A percentile compares a stretch with the other conserved stretches of the same genome.
These are phyloP conservation scores for Drosophila ficusphila DNA, from an alignment of 1,140 invertebrate genomes.

Conservation along the genomic window DNA sequence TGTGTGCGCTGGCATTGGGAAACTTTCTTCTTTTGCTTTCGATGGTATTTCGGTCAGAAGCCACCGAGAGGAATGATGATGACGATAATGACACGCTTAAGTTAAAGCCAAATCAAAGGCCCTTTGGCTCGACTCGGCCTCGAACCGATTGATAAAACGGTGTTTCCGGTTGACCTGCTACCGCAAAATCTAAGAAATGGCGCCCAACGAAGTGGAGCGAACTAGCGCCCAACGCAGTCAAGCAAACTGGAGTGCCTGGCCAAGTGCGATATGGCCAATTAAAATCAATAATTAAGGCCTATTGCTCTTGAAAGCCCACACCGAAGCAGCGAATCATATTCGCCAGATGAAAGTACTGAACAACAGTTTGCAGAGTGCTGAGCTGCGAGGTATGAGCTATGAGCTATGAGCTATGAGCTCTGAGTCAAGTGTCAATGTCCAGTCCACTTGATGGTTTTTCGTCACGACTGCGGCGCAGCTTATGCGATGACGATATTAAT, in stretches of 20 bases:
- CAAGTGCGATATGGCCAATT: constrained; percentile 57
- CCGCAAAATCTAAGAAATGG: constrained; percentile 4
- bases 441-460: constrained; percentile 73
- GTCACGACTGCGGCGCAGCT: constrained; percentile 65
- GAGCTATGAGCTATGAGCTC: constrained; percentile 28
- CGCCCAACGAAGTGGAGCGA: constrained; percentile 32
- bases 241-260: constrained; percentile 10
- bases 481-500: constrained; percentile 66
- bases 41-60: constrained; percentile 79
- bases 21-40: constrained; percentile 82
- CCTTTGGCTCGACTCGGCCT: constrained; percentile 2
- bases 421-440: constrained; percentile 77
- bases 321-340: constrained; percentile 23
- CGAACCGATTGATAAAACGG: constrained; percentile 69
- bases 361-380: constrained; percentile 26
- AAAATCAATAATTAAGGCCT: constrained; percentile 65
- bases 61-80: constrained; percentile 40
- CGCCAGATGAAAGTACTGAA: constrained; percentile 67
- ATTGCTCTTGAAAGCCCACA: constrained; percentile 29
- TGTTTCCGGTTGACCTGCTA: constrained; percentile 63
- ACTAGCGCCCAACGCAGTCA: constrained; percentile 5
- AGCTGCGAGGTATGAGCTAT: constrained; percentile 24
- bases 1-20: constrained; percentile 48
- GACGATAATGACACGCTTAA: constrained; percentile 36
- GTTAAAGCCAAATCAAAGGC: constrained; percentile 24